Base-by-base conservation (phyloP, 2,888 invertebrate genomes). In the Drosophila pegasa region DNA sequence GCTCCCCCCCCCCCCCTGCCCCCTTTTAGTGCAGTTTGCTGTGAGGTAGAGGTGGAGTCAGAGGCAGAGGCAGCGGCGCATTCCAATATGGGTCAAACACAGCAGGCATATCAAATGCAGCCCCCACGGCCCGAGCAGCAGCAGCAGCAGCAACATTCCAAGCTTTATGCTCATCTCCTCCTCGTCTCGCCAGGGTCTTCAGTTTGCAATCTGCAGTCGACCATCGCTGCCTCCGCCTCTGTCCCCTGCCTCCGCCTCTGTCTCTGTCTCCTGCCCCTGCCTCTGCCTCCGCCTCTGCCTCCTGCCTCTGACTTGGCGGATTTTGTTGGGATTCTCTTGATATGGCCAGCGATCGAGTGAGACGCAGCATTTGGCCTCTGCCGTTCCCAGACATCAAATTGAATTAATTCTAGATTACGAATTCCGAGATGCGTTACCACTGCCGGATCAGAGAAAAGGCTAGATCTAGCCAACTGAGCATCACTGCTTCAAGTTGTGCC, bases 391-490 rank as follows among this genome's bases (percentile, higher is more conserved):
- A 82, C 79, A 80, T 76, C 59, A 87, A 89, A 89, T 88, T 89
- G 81, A 85, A 89, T 88, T 89, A 89, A 89, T 87, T 81, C 89
- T 84, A 86, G 89, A 90, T 89, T 89, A 86, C 80, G 88, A 80
- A 81, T 77, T 75, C 76, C 79, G 75, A 80, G 86, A 82, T 89
- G 84, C 80, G 74, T 80, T 69, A 76, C 4, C 12, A 10, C 12
- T 29, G 29, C 29, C 7, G 40, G n/a, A n/a, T n/a, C n/a, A 5
- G 6, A 9, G 43, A 43, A 43, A 16, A 9, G 25, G 43, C 43
- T 45, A 27, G 27, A 27, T 16, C 27, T 16, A 7, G 45, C 45
- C 12, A 29, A 25, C 16, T 12, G 0, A n/a, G 16, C 45, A 27
- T 12, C 29, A 27, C 27, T 45, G 41, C 10, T 40, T 6, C 20